Conservation (phyloP, 1,140 invertebrate genomes). For the Sinella curviseta region DNA sequence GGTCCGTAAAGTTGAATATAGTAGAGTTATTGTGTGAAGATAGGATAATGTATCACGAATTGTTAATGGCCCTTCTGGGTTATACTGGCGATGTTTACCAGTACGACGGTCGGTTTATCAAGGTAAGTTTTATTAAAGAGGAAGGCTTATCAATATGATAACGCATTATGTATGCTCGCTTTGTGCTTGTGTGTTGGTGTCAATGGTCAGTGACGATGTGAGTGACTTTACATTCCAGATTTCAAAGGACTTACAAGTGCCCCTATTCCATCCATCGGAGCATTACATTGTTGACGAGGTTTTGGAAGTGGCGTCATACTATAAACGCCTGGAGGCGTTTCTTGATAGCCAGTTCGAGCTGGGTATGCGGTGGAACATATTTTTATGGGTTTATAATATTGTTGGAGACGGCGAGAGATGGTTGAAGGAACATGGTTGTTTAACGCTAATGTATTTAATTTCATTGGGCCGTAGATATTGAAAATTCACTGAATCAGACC, state of each 20-base stretch:
- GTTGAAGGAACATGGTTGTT: background rate
- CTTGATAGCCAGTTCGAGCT: conserved; percentile 24
- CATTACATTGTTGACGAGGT: conserved; percentile 33
- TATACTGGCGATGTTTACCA: conserved; percentile 41
- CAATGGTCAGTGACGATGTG: background rate
- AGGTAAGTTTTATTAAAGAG: conserved; percentile 26
- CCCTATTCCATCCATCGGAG: conserved; percentile 44
- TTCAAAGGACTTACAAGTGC: conserved; percentile 29
- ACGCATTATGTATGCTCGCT: background rate
- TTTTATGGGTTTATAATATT: conserved; percentile 13
- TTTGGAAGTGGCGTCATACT: conserved; percentile 41
- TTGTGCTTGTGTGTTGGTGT: too few species aligned
- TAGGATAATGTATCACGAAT: conserved; percentile 47
- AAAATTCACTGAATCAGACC: background rate
- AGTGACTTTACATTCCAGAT: background rate
- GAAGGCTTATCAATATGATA: background rate
- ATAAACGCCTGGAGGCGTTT: conserved; percentile 37
- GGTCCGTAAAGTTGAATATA: too few species aligned
- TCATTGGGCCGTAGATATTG: background rate
- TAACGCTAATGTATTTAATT: background rate
- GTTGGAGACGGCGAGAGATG: background rate
- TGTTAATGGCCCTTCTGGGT: conserved; percentile 44
- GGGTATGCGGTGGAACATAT: conserved; percentile 25
- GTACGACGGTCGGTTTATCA: conserved; percentile 25
- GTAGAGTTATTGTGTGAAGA: too few species aligned